A percentile compares a stretch with the other conserved stretches of the same genome.
These are phyloP conservation scores for Mellivora capensis DNA, from an alignment of 2,113 vertebrate species.

Conservation along the genomic window DNA sequence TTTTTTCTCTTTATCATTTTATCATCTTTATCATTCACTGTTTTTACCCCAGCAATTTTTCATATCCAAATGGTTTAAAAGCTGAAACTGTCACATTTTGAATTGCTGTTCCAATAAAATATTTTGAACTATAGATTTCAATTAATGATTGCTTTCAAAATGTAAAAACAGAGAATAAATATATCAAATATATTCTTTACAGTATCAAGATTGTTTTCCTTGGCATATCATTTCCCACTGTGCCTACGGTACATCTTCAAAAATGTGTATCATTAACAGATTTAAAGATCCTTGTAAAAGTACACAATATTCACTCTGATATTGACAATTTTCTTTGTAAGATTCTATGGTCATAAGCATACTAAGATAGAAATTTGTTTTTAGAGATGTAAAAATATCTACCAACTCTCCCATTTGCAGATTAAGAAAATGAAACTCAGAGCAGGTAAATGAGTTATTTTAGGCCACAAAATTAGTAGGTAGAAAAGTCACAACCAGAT, in stretches of 20 bases:
- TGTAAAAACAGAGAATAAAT: neutral
- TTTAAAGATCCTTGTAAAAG: neutral
- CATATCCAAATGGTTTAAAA: neutral
- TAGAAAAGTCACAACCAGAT: neutral
- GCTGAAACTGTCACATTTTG: neutral
- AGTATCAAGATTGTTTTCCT: conserved; percentile 12
- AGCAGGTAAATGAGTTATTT: neutral
- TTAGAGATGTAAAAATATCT: neutral
- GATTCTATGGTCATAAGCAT: neutral
- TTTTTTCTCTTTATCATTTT: neutral
- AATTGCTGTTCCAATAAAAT: neutral
- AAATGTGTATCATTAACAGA: neutral
- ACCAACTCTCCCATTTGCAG: neutral
- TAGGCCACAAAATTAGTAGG: neutral
- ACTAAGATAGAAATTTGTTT: neutral
- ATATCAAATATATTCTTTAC: neutral
- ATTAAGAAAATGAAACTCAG: neutral
- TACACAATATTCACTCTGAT: neutral
- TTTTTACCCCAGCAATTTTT: neutral
- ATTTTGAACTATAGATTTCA: conserved; percentile 16
- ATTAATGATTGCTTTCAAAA: neutral
- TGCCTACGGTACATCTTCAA: neutral
- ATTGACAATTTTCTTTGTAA: neutral
- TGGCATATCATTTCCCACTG: conserved; percentile 15
- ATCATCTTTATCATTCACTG: neutral